phyloP scores from a whole-genome alignment of 2,113 vertebrate genomes.

The Alouatta palliata region DNA sequence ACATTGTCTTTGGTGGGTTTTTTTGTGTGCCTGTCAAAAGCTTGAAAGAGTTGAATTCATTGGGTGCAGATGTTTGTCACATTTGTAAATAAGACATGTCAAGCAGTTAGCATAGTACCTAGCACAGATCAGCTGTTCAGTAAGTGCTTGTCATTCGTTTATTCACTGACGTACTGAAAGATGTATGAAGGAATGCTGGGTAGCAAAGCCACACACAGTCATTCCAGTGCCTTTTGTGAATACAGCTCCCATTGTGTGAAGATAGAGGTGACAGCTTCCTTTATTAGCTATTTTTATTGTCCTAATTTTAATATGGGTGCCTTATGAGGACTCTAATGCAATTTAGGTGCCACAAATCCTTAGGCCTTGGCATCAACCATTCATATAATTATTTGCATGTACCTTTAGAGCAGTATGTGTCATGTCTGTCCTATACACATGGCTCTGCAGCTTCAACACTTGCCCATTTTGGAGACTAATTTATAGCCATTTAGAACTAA shows the following conservation, averaged over 20 bases:
- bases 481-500: neutral
- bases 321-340: neutral
- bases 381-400: neutral
- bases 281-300: neutral
- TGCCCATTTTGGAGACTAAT: neutral
- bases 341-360: neutral
- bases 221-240: neutral
- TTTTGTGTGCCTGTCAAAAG: constrained; percentile 50
- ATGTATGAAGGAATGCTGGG: neutral
- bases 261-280: neutral
- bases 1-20: constrained; percentile 25
- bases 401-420: neutral
- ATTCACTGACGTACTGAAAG: neutral
- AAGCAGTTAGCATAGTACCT: neutral
- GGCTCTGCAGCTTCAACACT: neutral
- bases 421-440: neutral
- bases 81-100: neutral
- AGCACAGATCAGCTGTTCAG: neutral
- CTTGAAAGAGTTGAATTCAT: neutral
- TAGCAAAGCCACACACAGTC: neutral
- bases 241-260: neutral
- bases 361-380: neutral
- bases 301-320: neutral
- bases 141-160: constrained; percentile 14
- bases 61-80: neutral